These are phyloP conservation scores for Protosalanx chinensis DNA, from an alignment of 2,797 vertebrate species.

Conservation along the genomic window DNA sequence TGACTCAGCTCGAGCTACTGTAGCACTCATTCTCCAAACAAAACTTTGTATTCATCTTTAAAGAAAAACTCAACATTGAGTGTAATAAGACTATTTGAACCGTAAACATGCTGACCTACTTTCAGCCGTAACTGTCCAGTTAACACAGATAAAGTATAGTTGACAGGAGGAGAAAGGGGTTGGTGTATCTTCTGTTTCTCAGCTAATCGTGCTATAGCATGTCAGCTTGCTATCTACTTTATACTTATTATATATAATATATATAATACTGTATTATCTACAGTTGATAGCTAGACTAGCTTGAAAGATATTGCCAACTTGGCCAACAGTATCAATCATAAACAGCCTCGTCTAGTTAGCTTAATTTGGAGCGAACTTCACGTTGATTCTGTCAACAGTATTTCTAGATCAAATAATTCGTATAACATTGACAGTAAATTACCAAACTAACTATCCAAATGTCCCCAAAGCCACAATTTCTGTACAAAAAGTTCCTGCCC, in stretches of 20 bases:
- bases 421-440: background rate
- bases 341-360: background rate
- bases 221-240: background rate
- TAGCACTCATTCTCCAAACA: background rate
- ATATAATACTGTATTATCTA: too few species aligned
- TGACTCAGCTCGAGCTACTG: slow-evolving; percentile 1
- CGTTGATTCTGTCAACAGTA: too few species aligned
- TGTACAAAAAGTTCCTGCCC: background rate
- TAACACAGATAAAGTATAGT: background rate
- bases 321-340: background rate
- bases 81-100: background rate
- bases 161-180: background rate
- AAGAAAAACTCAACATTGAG: background rate
- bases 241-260: too few species aligned
- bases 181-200: background rate
- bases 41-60: background rate
- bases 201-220: background rate
- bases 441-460: background rate
- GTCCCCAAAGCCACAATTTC: background rate
- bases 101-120: background rate
- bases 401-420: too few species aligned
- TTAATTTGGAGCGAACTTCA: background rate
- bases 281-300: background rate
- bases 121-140: background rate
- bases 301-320: background rate